phyloP scores from a whole-genome alignment of 2,113 vertebrate genomes.

The Cyanistes caeruleus region DNA sequence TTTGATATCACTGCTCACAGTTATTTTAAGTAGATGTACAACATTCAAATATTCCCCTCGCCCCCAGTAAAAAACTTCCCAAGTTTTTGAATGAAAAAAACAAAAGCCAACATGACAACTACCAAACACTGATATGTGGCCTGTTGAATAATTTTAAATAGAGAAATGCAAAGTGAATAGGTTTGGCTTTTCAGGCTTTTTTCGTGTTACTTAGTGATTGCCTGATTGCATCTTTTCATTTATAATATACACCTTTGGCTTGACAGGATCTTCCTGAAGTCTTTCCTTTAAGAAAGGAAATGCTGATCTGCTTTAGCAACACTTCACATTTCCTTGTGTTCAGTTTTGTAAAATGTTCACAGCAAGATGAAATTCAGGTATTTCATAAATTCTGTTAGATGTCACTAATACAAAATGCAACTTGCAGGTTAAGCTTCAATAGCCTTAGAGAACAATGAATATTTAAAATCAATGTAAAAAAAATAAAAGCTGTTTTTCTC shows the following conservation, averaged over 20 bases:
- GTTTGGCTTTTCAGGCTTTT: neutral
- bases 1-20: neutral
- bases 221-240: neutral
- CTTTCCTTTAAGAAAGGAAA: neutral
- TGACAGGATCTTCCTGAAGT: neutral
- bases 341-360: neutral
- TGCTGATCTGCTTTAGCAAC: constrained; percentile 22
- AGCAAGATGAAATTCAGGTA: neutral
- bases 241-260: neutral
- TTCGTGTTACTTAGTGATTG: neutral
- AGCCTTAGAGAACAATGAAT: neutral
- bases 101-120: neutral
- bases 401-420: neutral
- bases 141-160: neutral
- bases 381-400: neutral
- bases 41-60: neutral
- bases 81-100: neutral
- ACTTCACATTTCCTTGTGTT: neutral
- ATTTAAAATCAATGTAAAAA: neutral
- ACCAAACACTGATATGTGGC: neutral
- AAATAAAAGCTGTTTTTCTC: neutral
- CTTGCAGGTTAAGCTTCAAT: neutral
- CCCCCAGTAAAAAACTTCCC: neutral
- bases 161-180: neutral
- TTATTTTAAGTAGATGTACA: neutral